Percentiles rank a stretch among this genome's conserved stretches.
Evolutionary conservation across 2,888 invertebrate species (phyloP).

Genomic region (Lamellibrachia satsuma): DNA sequence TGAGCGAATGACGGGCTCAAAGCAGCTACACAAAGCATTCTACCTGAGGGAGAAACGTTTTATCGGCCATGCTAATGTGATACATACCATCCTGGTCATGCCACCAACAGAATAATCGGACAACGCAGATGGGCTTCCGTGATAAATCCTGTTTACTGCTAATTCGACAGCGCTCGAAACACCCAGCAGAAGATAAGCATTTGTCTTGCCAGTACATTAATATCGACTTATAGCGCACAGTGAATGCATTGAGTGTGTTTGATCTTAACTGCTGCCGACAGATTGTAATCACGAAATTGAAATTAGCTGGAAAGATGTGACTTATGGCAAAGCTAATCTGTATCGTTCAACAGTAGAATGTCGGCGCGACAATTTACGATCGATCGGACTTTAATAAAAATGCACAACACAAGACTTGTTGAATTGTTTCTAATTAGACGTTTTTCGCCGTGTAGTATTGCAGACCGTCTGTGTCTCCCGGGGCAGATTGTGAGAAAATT

Average conservation of each 20-base stretch:
- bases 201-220: background rate
- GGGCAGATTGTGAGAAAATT: background rate
- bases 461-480: background rate
- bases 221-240: background rate
- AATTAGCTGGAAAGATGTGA: background rate
- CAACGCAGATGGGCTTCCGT: background rate
- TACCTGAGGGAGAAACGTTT: no score
- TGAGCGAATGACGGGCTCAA: background rate
- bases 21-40: background rate
- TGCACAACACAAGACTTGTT: background rate
- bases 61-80: no score
- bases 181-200: background rate
- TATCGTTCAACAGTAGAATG: background rate
- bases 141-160: background rate
- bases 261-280: background rate
- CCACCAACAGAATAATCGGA: background rate
- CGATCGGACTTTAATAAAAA: background rate
- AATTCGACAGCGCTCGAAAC: background rate
- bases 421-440: background rate
- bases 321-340: background rate
- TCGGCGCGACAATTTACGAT: background rate
- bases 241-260: background rate
- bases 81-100: background rate
- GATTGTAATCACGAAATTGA: background rate
- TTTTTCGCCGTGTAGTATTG: background rate